A percentile compares a stretch with the other conserved stretches of the same genome.
These are phyloP conservation scores for Antechinus stuartii DNA, from an alignment of 2,113 vertebrate species.

Conservation along the genomic window DNA sequence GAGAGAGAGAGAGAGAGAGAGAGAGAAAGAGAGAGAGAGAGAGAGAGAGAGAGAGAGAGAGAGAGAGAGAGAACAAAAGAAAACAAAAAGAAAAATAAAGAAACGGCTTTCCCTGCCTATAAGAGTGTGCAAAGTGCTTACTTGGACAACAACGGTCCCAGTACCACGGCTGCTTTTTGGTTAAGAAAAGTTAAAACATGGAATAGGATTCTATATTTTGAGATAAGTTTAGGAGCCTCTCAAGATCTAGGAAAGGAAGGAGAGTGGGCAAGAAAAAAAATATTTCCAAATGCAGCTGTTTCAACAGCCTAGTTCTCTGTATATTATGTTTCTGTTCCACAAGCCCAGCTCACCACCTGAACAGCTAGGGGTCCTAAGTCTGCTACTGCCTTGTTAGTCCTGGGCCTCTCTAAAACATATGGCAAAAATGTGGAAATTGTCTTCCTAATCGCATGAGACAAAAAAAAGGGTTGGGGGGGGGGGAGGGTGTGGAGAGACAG, in stretches of 20 bases:
- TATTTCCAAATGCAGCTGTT: conserved; percentile 63
- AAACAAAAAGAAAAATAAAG: conserved; percentile 8
- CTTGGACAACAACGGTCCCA: conserved; percentile 27
- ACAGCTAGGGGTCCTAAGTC: conserved; percentile 37
- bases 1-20: not conserved
- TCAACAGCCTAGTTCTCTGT: conserved; percentile 34
- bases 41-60: fast-evolving
- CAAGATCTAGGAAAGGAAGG: conserved; percentile 32
- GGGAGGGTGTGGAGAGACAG: fast-evolving
- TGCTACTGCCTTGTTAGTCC: conserved; percentile 10
- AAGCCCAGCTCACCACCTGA: conserved; percentile 27
- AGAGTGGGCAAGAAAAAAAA: conserved; percentile 43
- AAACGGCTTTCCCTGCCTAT: conserved; percentile 33
- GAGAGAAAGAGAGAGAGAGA: fast-evolving
- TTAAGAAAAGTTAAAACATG: conserved; percentile 72
- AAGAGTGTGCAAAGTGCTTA: conserved; percentile 35
- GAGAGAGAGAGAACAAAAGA: conserved; percentile 9
- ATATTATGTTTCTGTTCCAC: not conserved
- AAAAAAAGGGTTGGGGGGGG: not conserved
- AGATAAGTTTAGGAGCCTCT: conserved; percentile 45
- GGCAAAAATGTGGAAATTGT: conserved; percentile 70
- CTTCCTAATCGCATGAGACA: not conserved
- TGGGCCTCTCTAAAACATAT: conserved; percentile 47
- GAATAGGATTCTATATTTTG: conserved; percentile 61
- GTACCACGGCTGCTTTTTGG: conserved; percentile 55